phyloP scores from a whole-genome alignment of 2,888 invertebrate species.

The Rhopalosiphum nymphaeae region DNA sequence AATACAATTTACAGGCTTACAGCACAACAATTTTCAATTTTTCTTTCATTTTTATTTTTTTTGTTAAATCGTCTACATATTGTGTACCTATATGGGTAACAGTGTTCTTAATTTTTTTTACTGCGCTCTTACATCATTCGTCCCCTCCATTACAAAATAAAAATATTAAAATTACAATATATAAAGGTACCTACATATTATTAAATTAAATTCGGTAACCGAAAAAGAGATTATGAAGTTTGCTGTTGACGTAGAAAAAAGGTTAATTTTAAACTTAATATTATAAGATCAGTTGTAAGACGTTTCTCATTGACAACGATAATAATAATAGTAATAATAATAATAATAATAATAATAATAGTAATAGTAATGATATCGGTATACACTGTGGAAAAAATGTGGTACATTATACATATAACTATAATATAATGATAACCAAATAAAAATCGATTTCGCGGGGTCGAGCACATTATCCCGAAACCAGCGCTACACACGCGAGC shows the following conservation, averaged over 20 bases:
- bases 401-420: not conserved
- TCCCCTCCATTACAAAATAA: constrained; percentile 43
- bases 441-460: not conserved
- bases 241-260: not conserved
- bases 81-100: not conserved
- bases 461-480: constrained; percentile 2
- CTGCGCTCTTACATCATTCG: constrained; percentile 17
- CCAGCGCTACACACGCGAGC: not conserved
- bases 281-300: constrained; percentile 31
- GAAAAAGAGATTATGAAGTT: constrained; percentile 29
- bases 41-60: not conserved
- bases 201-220: constrained; percentile 15
- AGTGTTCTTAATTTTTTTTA: not conserved
- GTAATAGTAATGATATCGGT: not conserved
- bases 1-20: not conserved
- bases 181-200: not conserved
- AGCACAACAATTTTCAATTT: not conserved
- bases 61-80: not conserved
- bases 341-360: not conserved
- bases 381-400: not conserved
- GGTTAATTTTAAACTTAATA: constrained; percentile 27
- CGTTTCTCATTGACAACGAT: constrained; percentile 18
- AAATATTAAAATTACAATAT: constrained; percentile 29
- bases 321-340: not conserved
- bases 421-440: constrained; percentile 22